Base-by-base conservation (phyloP, 2,797 vertebrate species). In the Antennarius maculatus region DNA sequence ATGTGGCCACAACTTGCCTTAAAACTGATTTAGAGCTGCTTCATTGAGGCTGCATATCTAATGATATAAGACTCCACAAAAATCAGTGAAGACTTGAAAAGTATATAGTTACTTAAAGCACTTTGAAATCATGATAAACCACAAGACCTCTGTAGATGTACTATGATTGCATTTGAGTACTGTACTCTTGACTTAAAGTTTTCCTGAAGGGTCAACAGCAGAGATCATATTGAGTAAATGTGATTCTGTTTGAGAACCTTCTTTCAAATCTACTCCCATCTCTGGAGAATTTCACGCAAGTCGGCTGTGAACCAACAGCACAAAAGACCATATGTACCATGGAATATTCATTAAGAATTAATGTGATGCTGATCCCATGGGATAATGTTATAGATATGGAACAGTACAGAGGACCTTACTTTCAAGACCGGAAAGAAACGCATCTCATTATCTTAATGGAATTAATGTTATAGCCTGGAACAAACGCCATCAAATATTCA, bases 281-380 rank as follows among this genome's bases (percentile, higher is more conserved):
- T 43, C 53, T 47, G 15, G 42, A 11, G 18, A 62, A 28, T 75
- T 68, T 72, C 15, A 50, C 11, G 53, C 8, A 28, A 59, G 45
- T 6, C 17, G 7, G 13, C 2, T 13, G 39, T 34, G 47, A 71
- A 61, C 62, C 76, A 63, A 74, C 28, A 63, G 14, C 31, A 52
- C 56, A 74, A 54, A 7, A 47, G 29, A 53, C 39, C 45, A 29
- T 47, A 57, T 57, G 41, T 27, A 17, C 65, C 63, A 41, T 46
- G 14, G 42, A 74, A 63, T 62, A 29, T 41, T 11, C 42, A 67
- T 84, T 59, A 82, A 80, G 37, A 74, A 73, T 81, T 42, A 0
- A 79, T 80, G 62, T 53, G 16, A 52, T 48, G 16, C 63, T 64
- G 16, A 39, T 72, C 72, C 67, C 67, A 43, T 2, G 15, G 49